These are phyloP conservation scores for Notarius lentiginosus DNA, from an alignment of 2,113 vertebrate genomes.

Conservation along the genomic window DNA sequence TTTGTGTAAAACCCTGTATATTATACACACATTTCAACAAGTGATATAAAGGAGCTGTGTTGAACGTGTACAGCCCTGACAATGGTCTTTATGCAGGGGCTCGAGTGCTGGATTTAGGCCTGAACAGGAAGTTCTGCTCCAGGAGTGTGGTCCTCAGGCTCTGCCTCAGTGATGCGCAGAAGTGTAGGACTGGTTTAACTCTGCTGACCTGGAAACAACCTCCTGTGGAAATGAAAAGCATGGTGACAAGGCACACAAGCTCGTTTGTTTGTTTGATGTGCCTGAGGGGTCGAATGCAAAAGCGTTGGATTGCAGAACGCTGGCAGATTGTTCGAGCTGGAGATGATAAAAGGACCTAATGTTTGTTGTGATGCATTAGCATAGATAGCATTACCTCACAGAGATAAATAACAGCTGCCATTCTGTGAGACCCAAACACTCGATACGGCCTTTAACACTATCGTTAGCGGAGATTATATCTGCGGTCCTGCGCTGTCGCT, in stretches of 20 bases:
- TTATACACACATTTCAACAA: not conserved
- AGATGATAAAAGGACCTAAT: not conserved
- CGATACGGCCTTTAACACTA: not conserved
- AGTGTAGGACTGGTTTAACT: not conserved
- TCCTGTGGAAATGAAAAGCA: not conserved
- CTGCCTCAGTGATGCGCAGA: not conserved
- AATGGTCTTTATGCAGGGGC: not conserved
- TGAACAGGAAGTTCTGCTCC: not conserved
- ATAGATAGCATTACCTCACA: not conserved
- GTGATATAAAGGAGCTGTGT: not conserved
- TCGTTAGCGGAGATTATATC: not conserved
- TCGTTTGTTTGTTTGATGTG: not conserved
- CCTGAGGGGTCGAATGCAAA: not conserved
- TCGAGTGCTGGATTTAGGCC: not conserved
- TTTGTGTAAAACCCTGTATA: not conserved
- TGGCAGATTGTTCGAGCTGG: not conserved
- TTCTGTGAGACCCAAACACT: not conserved
- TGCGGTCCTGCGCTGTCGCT: not conserved
- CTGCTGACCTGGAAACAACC: not conserved
- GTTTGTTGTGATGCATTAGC: not conserved
- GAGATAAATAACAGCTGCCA: not conserved
- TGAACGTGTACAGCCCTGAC: not conserved
- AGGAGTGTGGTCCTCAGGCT: not conserved
- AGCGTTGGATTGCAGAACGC: not conserved
- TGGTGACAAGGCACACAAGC: too few relatives aligned